A percentile compares a stretch with the other conserved stretches of the same genome.
These are phyloP conservation scores for human DNA, from an alignment of 2,113 vertebrate species.

Conservation along the genomic window DNA sequence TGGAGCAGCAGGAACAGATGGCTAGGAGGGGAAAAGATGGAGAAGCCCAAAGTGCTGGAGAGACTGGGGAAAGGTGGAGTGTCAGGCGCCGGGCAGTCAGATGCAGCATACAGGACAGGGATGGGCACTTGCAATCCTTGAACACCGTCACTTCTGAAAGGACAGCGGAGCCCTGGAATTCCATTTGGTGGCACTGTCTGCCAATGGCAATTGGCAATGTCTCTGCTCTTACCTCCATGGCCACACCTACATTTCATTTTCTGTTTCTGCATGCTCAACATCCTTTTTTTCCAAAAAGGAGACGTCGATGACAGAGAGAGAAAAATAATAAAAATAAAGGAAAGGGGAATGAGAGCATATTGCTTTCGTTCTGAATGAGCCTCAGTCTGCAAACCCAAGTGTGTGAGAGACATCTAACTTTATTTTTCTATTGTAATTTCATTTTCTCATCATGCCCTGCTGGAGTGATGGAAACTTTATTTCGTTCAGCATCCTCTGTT, in stretches of 20 bases:
- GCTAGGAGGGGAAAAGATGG: conserved; percentile 83
- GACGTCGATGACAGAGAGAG: rapidly evolving
- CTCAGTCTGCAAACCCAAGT: background rate
- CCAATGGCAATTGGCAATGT: rapidly evolving
- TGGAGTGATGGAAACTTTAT: background rate
- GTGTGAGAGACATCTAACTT: background rate
- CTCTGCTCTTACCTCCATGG: rapidly evolving
- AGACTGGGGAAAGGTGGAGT: conserved; percentile 73
- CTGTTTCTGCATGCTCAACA: background rate
- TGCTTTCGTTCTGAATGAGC: background rate
- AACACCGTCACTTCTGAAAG: rapidly evolving
- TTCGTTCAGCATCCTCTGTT: background rate
- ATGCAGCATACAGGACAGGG: conserved; percentile 60
- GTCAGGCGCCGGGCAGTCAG: conserved; percentile 82
- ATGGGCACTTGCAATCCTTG: background rate
- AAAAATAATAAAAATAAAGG: background rate
- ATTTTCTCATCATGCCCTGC: background rate
- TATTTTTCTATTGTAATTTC: background rate
- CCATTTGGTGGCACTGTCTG: background rate
- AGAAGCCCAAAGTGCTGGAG: conserved; percentile 79
- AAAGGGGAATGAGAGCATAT: background rate
- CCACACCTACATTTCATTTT: background rate
- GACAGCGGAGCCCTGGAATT: background rate
- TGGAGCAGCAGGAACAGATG: conserved; percentile 92
- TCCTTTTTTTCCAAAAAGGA: background rate